Evolutionary conservation across 2,113 vertebrate species (phyloP), one percentile per base, ranked within the genome.

Genomic region (Mustela nigripes): DNA sequence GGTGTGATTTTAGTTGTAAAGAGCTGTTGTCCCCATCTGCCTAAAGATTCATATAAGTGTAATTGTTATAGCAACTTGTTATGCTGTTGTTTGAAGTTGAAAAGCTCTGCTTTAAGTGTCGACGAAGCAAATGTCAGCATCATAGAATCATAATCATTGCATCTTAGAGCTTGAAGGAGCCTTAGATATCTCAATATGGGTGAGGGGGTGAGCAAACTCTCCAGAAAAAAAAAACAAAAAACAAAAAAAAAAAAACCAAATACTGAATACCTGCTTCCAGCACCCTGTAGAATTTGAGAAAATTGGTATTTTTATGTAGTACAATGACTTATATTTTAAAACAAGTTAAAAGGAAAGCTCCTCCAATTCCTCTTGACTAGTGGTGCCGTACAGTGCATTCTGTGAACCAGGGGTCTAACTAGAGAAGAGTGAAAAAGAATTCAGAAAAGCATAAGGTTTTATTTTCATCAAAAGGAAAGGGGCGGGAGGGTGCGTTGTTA

Each of bases 71-170:
- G 74, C 60, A 96, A 89, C 78, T 96, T 97, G 58, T 73, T 94
- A 74, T 93, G 63, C 88, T 95, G 39, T 96, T 97, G 76, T 97
- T 88, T 94, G 86, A 97, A 91, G 53, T 82, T 97, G 65, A 92
- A 85, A 97, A 96, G 69, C 87, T 96, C 87, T 63, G 60, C 71
- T 82, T 94, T 95, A 90, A 96, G 92, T 94, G 71, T 91, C 53
- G 0, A 87, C 88, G 97, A 93, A 97, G 94, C 96, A 97, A 97
- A 96, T 97, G 91, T 97, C 96, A 97, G 90, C 65, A 88, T 95
- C 73, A 63, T 69, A 87, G 90, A 95, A 74, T 91, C 94, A 86
- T 95, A 92, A 89, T 89, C 78, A 71, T 73, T 94, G 26, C 71
- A 91, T 98, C 95, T 97, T 79, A 92, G 36, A 97, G 19, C 48